phyloP scores from a whole-genome alignment of 2,797 vertebrate genomes.

The Pelochelys cantorii region DNA sequence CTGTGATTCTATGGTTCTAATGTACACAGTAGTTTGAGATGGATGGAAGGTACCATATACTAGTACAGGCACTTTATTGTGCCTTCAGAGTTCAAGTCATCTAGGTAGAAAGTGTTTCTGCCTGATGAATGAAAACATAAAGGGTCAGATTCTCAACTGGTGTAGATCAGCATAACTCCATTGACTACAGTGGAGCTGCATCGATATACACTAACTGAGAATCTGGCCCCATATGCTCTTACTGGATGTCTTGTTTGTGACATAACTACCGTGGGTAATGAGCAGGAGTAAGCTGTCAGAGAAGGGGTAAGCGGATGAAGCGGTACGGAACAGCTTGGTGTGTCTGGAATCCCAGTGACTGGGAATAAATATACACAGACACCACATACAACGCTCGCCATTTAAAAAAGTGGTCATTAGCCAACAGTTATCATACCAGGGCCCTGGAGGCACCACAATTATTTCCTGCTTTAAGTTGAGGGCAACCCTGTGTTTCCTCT shows the following conservation, averaged over 20 bases:
- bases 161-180: not conserved
- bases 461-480: slow-evolving; percentile 43
- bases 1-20: not conserved
- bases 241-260: not conserved
- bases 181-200: fast-evolving
- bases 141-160: not conserved
- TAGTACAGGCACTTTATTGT: not conserved
- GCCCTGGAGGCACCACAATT: slow-evolving; percentile 55
- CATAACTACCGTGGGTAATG: not conserved
- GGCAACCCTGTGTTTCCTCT: slow-evolving; percentile 50
- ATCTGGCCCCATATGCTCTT: not conserved
- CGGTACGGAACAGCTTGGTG: not conserved
- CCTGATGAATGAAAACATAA: not conserved
- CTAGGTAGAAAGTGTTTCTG: not conserved
- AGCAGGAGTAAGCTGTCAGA: not conserved
- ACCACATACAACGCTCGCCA: not conserved
- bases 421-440: slow-evolving; percentile 42
- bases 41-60: too few relatives aligned
- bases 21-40: not conserved
- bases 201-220: not conserved
- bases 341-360: not conserved
- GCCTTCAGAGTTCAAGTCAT: not conserved
- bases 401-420: slow-evolving; percentile 35
- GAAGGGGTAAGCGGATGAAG: not conserved
- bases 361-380: not conserved